Evolutionary conservation across 2,113 vertebrate genomes (phyloP).

Genomic region (Microcebus tavaratra): DNA sequence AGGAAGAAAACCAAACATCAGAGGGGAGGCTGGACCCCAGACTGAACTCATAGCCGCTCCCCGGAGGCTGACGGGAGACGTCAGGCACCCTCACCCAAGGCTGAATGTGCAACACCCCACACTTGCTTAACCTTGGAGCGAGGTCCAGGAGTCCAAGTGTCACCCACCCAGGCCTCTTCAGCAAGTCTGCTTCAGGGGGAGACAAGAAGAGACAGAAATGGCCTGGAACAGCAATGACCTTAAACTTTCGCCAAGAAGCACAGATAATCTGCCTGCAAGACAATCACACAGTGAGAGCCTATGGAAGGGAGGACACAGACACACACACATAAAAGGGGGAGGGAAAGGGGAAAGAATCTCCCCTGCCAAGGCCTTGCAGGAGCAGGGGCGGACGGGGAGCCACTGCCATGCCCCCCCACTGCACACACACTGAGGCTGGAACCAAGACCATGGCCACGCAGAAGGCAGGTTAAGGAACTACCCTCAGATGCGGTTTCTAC

Average conservation of each 20-base stretch:
- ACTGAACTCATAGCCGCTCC: neutral
- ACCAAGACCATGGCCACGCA: neutral
- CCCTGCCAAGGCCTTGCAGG: neutral
- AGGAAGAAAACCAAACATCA: neutral
- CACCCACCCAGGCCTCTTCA: neutral
- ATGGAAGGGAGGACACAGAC: neutral
- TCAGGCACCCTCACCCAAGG: neutral
- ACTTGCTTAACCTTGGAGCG: neutral
- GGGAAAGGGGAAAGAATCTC: neutral
- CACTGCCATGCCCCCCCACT: neutral
- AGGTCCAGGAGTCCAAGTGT: neutral
- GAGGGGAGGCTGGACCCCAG: neutral
- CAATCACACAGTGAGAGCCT: neutral
- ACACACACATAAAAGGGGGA: neutral
- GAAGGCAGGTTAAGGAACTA: neutral
- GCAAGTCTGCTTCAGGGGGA: neutral
- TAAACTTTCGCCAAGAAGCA: neutral
- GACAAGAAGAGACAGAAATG: neutral
- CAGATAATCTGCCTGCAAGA: neutral
- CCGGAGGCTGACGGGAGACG: neutral
- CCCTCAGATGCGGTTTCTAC: neutral
- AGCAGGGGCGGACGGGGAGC: neutral
- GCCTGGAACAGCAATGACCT: neutral
- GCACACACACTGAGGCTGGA: too few relatives aligned
- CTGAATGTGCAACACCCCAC: neutral